Conservation (phyloP, 2,888 invertebrate genomes). For the Platycheirus albimanus region DNA sequence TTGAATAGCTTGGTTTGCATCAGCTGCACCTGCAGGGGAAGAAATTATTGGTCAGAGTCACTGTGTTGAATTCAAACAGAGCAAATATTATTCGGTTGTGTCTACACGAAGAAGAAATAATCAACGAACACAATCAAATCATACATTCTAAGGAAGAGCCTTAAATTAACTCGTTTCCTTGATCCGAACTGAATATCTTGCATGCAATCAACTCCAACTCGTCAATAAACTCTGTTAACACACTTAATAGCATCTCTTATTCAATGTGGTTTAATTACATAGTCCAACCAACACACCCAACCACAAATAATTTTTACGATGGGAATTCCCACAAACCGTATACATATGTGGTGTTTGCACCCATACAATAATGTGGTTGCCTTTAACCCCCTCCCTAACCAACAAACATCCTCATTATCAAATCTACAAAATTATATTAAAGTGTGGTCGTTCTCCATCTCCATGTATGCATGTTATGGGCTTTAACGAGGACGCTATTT, state of each 20-base stretch:
- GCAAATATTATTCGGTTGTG: too few relatives aligned
- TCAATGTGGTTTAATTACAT: conserved; percentile 41
- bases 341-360: conserved; percentile 28
- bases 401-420: conserved; percentile 54
- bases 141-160: too few relatives aligned
- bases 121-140: too few relatives aligned
- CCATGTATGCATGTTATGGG: too few relatives aligned
- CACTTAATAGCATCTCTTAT: too few relatives aligned
- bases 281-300: conserved; percentile 38
- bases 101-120: too few relatives aligned
- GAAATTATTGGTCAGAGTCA: too few relatives aligned
- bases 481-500: not conserved
- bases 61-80: too few relatives aligned
- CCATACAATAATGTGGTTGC: conserved; percentile 37
- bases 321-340: conserved; percentile 34
- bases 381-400: conserved; percentile 29
- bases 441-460: not conserved
- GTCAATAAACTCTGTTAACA: conserved; percentile 16
- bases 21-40: too few relatives aligned
- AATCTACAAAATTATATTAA: conserved; percentile 22
- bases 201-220: not conserved
- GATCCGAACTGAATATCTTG: not conserved
- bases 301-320: conserved; percentile 39
- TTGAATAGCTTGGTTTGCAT: too few relatives aligned
- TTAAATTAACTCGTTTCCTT: not conserved